Evolutionary conservation across 2,888 invertebrate genomes (phyloP), one percentile per base, ranked within the genome.

Genomic region (Pemphredon lugubris): DNA sequence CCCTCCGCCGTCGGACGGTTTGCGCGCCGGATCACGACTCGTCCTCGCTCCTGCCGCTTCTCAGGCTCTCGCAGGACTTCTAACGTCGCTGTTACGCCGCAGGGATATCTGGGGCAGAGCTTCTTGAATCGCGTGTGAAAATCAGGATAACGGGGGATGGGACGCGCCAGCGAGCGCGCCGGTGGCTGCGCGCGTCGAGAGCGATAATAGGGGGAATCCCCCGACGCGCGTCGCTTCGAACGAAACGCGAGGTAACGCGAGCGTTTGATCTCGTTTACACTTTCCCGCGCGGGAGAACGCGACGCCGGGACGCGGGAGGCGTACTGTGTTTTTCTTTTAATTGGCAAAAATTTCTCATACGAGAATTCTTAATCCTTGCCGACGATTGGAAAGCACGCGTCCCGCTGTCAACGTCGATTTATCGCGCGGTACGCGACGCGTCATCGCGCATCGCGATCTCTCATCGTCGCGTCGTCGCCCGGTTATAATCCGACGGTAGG

Each of bases 21-120:
- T 79, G 83, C 81, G 75, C 85, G 80, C 75, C 73, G 83, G 84
- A 87, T 87, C 88, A 86, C 86, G 86, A 86, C 83, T 86, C 86
- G 84, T 87, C 86, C 87, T 84, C 86, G 82, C 84, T 84, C 82
- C 82, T 82, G 81, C 83, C 60, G 50, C 54, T 67, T 60, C 75
- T 58, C 51, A 21, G 59, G 23, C 34, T 39, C 64, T 66, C 61
- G 55, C 75, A 42, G 66, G 57, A 64, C 59, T 65, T 57, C 71
- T 63, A 51, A 34, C 63, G 51, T 18, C 58, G 75, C n/a, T n/a
- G n/a, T 58, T 72, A 61, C 65, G 58, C 55, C 53, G 37, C n/a
- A 20, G 32, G 39, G 64, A 75, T 75, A 75, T 77, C 75, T 72
- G 65, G 75, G 72, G 42, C 77, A 65, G 53, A 63, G 54, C 47